Evolutionary conservation across 2,797 vertebrate genomes (phyloP), one percentile per base, ranked within the genome.

Genomic region (Poeciliopsis gracilis): DNA sequence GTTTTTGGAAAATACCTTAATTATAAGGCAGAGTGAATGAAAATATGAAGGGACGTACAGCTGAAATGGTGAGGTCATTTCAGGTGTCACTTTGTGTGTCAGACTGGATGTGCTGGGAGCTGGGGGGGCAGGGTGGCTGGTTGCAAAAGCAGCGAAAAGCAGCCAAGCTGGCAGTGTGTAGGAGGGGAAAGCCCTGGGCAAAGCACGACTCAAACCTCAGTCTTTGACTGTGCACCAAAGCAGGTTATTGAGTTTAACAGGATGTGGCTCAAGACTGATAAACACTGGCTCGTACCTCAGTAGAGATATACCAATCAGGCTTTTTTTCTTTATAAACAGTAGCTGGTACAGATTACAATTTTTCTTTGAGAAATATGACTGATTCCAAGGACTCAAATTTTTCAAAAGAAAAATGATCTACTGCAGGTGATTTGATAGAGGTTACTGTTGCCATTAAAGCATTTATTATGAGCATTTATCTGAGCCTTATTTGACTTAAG

Each of bases 131-230:
- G 49, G 67, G 74, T 86, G 82, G 82, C 76, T 89, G 89, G 82
- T n/a, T n/a, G n/a, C n/a, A n/a, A n/a, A n/a, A n/a, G n/a, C n/a
- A n/a, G n/a, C n/a, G 85, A 88, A 85, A 84, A 89, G 84, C 86
- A 88, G 83, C 81, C 84, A 80, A 88, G 79, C 86, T 88, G 89
- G 84, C 82, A 86, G 55, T 76, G 83, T 85, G 91, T 92, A 77
- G 92, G 91, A 89, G 92, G 92, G 92, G 92, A 75, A 94, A 94
- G 87, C 90, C 93, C 93, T 77, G 61, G 76, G 81, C 53, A 77
- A 53, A 80, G 82, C 51, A 63, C 59, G 75, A 36, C 78, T 70
- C 36, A 20, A 76, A 76, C 78, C 75, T 80, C 63, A 28, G 70
- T 57, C 38, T 78, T 63, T 74, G 72, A 74, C 82, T 76, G 69